A percentile compares a stretch with the other conserved stretches of the same genome.
Evolutionary conservation across 2,113 vertebrate genomes (phyloP).

Genomic region (Lamprologus speciosus): DNA sequence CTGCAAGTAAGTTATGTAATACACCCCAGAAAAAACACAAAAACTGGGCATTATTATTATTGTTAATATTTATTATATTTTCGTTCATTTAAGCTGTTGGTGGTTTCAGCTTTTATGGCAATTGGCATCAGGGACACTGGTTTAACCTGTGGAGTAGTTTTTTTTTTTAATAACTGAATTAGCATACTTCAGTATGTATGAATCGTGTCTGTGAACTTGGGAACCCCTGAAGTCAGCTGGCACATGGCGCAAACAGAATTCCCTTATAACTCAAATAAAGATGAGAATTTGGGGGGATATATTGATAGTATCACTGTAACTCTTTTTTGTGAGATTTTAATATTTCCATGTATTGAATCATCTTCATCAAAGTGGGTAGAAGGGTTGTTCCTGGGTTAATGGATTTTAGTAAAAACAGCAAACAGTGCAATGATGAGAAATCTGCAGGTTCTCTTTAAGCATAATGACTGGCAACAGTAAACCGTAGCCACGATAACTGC

Average conservation of each 20-base stretch:
- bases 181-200: not conserved
- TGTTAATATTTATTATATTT: not conserved
- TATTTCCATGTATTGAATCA: not conserved
- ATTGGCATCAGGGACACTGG: not conserved
- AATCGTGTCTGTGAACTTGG: not conserved
- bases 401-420: not conserved
- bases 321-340: not conserved
- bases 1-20: not conserved
- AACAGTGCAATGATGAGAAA: not conserved
- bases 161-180: not conserved
- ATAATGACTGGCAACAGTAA: not conserved
- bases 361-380: not conserved
- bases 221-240: not conserved
- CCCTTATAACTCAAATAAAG: not conserved
- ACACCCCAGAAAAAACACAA: not conserved
- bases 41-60: not conserved
- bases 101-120: not conserved
- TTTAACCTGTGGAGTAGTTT: not conserved
- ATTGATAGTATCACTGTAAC: not conserved
- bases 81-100: not conserved
- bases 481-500: constrained; percentile 27
- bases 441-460: not conserved
- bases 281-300: not conserved
- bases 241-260: not conserved
- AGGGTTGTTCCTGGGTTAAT: not conserved